Conservation (phyloP, 2,113 vertebrate species). For the Phasianus colchicus region DNA sequence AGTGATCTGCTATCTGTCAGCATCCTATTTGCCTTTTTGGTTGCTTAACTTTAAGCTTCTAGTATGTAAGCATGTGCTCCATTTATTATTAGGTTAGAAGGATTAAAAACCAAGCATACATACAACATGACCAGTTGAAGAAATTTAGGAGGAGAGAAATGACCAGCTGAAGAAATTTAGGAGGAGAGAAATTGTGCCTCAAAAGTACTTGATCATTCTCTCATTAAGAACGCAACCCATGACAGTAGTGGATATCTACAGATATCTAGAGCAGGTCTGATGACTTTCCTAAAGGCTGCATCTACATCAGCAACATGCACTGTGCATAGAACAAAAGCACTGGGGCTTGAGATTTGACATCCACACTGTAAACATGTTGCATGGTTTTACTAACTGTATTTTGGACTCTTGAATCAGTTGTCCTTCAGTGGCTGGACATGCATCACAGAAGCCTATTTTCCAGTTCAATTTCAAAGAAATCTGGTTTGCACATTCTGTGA, state of each 20-base stretch:
- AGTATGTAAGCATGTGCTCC: background rate
- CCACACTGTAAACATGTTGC: background rate
- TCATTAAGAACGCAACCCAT: background rate
- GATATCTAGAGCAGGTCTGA: background rate
- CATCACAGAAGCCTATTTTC: background rate
- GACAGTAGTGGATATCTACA: background rate
- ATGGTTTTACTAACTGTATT: background rate
- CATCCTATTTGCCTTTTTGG: background rate
- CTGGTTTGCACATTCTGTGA: background rate
- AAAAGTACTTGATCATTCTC: background rate
- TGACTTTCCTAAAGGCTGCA: background rate
- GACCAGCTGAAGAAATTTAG: background rate
- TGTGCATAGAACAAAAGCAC: background rate
- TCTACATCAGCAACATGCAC: background rate
- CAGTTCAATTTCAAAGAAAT: background rate
- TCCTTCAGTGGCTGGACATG: background rate
- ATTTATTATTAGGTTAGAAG: no score
- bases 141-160: background rate
- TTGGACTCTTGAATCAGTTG: background rate
- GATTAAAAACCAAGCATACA: background rate
- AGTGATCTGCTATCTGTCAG: background rate
- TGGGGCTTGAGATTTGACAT: background rate
- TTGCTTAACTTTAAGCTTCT: background rate
- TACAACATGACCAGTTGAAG: background rate
- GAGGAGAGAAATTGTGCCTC: background rate